Conservation (phyloP, 2,888 invertebrate genomes). For the Nomada lathburiana region DNA sequence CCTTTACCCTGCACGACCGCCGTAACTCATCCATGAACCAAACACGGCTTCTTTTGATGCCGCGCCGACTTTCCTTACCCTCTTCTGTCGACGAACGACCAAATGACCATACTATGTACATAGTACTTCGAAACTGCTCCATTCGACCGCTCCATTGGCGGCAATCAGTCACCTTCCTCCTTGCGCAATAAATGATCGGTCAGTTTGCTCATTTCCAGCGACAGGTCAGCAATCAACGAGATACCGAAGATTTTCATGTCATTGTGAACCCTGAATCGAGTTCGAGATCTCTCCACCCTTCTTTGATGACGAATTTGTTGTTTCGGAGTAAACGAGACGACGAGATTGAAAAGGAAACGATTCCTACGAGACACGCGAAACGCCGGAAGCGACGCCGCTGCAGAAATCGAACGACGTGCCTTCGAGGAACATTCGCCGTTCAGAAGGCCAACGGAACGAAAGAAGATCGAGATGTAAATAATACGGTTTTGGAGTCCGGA, state of each 20-base stretch:
- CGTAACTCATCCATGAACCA: conserved; percentile 56
- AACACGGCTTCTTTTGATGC: conserved; percentile 67
- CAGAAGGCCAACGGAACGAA: conserved; percentile 3
- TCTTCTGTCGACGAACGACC: conserved; percentile 17
- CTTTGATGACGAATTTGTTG: not conserved
- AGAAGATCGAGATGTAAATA: conserved; percentile 6
- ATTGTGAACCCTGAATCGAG: not conserved
- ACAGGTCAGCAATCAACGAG: conserved; percentile 3
- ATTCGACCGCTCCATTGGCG: not conserved
- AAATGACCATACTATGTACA: conserved; percentile 3
- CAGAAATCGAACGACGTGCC: conserved; percentile 58
- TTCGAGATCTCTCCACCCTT: not conserved
- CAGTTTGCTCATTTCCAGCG: not conserved
- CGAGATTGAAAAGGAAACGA: conserved; percentile 25
- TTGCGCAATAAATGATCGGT: not conserved
- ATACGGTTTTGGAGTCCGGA: conserved; percentile 5
- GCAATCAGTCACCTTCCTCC: not conserved
- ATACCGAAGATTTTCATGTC: not conserved
- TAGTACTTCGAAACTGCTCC: conserved; percentile 1
- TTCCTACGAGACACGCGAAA: conserved; percentile 59
- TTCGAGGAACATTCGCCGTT: conserved; percentile 2
- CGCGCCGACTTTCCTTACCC: conserved; percentile 38
- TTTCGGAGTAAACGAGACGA: conserved; percentile 39
- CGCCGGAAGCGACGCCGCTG: conserved; percentile 68
- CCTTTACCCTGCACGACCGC: conserved; percentile 52